Evolutionary conservation across 2,888 invertebrate species (phyloP).

Genomic region (Latrodectus hesperus): DNA sequence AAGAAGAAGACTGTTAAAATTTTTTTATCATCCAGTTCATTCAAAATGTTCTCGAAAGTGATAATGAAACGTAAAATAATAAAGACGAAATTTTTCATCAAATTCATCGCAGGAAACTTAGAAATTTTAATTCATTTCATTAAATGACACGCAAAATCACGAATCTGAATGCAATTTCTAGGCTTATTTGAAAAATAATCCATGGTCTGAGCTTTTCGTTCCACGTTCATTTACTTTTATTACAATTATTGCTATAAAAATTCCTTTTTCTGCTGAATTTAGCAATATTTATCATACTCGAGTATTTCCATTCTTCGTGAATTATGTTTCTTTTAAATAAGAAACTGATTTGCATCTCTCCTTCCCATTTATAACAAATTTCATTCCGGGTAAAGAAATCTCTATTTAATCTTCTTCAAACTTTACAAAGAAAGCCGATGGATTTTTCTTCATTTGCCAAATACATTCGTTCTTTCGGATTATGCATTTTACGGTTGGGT

Average conservation of each 20-base stretch:
- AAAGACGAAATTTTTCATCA: constrained; percentile 1
- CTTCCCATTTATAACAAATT: constrained; percentile 20
- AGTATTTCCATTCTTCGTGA: constrained; percentile 10
- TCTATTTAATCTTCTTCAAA: constrained; percentile 35
- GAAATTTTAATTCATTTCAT: constrained; percentile 49
- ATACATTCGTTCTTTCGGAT: constrained; percentile 29
- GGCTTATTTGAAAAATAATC: constrained; percentile 35
- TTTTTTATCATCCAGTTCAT: constrained; percentile 1
- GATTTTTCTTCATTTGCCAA: constrained; percentile 42
- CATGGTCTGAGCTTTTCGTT: constrained; percentile 14
- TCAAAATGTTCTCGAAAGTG: constrained; percentile 14
- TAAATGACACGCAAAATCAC: constrained; percentile 34
- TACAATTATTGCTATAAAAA: constrained; percentile 37
- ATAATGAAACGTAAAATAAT: constrained; percentile 41
- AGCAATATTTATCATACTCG: constrained; percentile 23
- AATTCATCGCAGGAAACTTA: background rate
- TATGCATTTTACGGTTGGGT: constrained; percentile 6
- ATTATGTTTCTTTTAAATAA: constrained; percentile 13
- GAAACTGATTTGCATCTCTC: constrained; percentile 43
- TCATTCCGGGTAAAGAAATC: constrained; percentile 17
- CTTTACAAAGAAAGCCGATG: background rate
- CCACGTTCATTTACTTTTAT: constrained; percentile 24
- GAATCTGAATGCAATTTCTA: constrained; percentile 35
- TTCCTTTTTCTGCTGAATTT: constrained; percentile 42
- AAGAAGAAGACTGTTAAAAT: background rate